These are phyloP conservation scores for Andrena hattorfiana DNA, from an alignment of 2,888 invertebrate genomes.

Conservation along the genomic window DNA sequence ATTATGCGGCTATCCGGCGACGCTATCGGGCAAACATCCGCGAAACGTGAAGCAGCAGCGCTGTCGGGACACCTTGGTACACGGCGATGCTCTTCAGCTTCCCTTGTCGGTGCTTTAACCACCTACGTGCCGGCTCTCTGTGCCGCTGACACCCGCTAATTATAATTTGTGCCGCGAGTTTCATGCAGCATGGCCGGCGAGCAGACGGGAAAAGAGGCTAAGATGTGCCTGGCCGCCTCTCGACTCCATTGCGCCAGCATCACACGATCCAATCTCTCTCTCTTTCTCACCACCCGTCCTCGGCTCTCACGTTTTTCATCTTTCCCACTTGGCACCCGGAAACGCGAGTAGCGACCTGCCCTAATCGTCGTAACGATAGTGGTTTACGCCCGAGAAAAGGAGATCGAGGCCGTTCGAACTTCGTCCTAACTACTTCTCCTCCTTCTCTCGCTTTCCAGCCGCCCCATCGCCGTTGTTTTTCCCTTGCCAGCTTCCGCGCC, in stretches of 20 bases:
- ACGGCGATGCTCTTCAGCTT: slow-evolving; percentile 18
- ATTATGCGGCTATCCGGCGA: slow-evolving; percentile 34
- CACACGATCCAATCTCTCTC: slow-evolving; percentile 24
- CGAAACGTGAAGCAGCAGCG: slow-evolving; percentile 23
- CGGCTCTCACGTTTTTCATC: slow-evolving; percentile 28
- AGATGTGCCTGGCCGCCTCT: slow-evolving; percentile 49
- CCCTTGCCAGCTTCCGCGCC: background rate
- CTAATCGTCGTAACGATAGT: slow-evolving; percentile 62
- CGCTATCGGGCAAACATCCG: slow-evolving; percentile 21
- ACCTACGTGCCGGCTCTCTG: slow-evolving; percentile 63
- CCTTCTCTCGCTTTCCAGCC: background rate
- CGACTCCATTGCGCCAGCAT: slow-evolving; percentile 39
- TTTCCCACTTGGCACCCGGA: slow-evolving; percentile 31
- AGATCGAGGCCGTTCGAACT: slow-evolving; percentile 33
- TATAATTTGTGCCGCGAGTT: slow-evolving; percentile 73
- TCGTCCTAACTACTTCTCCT: background rate
- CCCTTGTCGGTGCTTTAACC: slow-evolving; percentile 56
- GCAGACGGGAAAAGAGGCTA: slow-evolving; percentile 44
- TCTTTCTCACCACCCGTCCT: background rate
- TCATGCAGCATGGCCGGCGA: slow-evolving; percentile 24
- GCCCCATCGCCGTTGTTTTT: background rate
- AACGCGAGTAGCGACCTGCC: slow-evolving; percentile 39
- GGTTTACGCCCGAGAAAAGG: slow-evolving; percentile 37
- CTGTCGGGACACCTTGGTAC: background rate
- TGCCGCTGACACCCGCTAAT: slow-evolving; percentile 71